These are phyloP conservation scores for Catagonus wagneri DNA, from an alignment of 2,113 vertebrate genomes.

Conservation along the genomic window DNA sequence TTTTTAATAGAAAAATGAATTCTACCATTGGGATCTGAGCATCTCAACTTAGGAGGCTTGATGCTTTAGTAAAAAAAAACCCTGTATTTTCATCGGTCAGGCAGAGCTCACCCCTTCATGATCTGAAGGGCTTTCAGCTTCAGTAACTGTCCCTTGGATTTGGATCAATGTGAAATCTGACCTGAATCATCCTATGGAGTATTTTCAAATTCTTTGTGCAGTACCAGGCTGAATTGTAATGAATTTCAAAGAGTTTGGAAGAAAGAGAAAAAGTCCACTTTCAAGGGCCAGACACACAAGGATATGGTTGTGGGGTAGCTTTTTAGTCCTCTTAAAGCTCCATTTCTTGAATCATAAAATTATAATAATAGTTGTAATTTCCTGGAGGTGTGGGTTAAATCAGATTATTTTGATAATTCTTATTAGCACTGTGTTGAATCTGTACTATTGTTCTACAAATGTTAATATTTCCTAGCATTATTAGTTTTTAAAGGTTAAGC, in stretches of 20 bases:
- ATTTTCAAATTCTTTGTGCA: background rate
- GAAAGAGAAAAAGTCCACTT: background rate
- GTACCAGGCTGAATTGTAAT: background rate
- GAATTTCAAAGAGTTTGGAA: slow-evolving; percentile 18
- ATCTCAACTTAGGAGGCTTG: background rate
- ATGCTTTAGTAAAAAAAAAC: background rate
- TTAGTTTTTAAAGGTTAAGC: background rate
- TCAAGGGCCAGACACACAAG: background rate
- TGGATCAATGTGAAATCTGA: background rate
- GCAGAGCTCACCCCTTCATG: background rate
- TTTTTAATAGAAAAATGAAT: slow-evolving; percentile 23
- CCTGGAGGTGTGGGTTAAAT: background rate
- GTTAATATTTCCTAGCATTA: background rate
- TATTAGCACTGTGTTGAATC: background rate
- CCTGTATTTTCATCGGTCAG: background rate
- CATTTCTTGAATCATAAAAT: background rate
- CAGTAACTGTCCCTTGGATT: background rate
- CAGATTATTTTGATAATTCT: background rate
- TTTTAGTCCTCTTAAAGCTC: background rate
- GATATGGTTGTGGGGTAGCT: background rate
- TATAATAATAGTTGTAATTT: background rate
- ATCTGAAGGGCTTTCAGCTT: background rate
- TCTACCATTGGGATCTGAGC: background rate
- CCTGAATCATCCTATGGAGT: background rate
- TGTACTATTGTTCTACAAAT: background rate